Evolutionary conservation across 2,888 invertebrate species (phyloP).

Genomic region (Meghimatium bilineatum): DNA sequence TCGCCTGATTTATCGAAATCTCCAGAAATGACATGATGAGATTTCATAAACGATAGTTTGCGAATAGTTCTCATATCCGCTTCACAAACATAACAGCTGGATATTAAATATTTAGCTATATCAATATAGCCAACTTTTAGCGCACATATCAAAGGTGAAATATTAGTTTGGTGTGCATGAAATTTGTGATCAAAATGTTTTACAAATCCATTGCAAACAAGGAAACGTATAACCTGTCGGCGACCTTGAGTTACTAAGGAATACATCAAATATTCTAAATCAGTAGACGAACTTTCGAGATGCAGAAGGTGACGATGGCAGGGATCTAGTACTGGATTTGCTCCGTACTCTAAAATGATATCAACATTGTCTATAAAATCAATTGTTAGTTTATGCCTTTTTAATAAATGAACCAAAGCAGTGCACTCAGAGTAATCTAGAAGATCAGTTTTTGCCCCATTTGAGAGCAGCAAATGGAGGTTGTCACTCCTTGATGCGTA

Average conservation of each 20-base stretch:
- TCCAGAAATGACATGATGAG: neutral
- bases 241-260: neutral
- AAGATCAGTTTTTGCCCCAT: neutral
- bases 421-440: constrained; percentile 4
- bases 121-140: neutral
- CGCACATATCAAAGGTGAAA: neutral
- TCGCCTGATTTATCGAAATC: neutral
- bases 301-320: neutral
- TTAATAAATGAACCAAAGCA: constrained; percentile 16
- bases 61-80: neutral
- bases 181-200: too few relatives aligned
- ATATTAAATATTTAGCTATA: constrained; percentile 16
- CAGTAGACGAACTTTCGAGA: neutral
- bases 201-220: constrained; percentile 24
- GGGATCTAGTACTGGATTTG: constrained; percentile 20
- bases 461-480: neutral
- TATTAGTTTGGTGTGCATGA: neutral
- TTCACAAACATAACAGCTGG: constrained; percentile 1
- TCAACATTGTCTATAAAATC: neutral
- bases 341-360: constrained; percentile 3
- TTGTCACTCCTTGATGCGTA: neutral
- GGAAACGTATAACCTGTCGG: neutral
- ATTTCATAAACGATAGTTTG: neutral
- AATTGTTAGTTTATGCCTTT: neutral
- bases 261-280: neutral